Evolutionary conservation across 2,113 vertebrate species (phyloP), one percentile per base, ranked within the genome.

Genomic region (Siphamia tubifer): DNA sequence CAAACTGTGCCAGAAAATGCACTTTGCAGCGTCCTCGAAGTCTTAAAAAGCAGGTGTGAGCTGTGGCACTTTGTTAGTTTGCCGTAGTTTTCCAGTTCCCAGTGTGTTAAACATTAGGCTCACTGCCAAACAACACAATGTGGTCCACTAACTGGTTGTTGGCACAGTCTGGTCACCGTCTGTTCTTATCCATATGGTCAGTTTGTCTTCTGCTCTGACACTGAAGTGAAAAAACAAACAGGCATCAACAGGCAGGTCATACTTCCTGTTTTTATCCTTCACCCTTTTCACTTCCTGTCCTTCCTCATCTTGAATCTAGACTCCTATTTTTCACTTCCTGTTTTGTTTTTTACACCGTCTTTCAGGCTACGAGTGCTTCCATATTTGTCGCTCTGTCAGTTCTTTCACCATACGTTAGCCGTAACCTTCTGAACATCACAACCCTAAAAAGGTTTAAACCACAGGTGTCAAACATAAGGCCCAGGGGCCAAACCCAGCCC

Each of bases 51-150:
- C n/a, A n/a, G n/a, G 49, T 68, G 34, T 25, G 42, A n/a, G 23
- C 54, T 11, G 45, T 70, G 40, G 35, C 58, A 42, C 53, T 77
- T 67, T 81, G 54, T 55, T 63, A 52, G 60, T 60, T 71, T 82
- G 72, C 74, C 47, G 55, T 53, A 69, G 43, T 80, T 80, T 78
- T 68, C 73, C 76, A 76, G 75, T 78, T 80, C 73, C 73, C 73
- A 38, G 69, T 53, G 73, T 76, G 74, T 77, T 65, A 72, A 81
- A 78, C 77, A 84, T 87, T 75, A 71, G 79, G 85, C 79, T 5
- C 10, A 4, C 40, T 83, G 77, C 83, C 81, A 83, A 81, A 79
- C 64, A 65, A 70, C 81, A 86, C 67, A 87, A 82, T 81, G 81
- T 74, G 77, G 56, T 47, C 61, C 38, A 79, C 70, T 81, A 86